phyloP scores from a whole-genome alignment of 2,888 invertebrate species.

The Synergus gifuensis region DNA sequence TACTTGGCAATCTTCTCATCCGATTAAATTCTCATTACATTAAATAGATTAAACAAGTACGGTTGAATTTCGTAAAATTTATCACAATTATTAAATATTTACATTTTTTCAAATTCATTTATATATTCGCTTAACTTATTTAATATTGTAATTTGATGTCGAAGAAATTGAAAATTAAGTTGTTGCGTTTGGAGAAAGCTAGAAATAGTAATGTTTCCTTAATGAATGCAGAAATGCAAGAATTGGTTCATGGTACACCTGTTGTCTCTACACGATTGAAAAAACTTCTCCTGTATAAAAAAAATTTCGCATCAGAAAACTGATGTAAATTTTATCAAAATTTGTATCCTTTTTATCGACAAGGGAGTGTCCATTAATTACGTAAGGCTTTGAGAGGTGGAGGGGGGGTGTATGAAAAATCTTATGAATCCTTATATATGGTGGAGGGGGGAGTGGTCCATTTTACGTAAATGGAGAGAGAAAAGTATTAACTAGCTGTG shows the following conservation, averaged over 20 bases:
- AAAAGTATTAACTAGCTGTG: too few species aligned
- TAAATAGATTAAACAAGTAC: too few species aligned
- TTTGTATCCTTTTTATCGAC: slow-evolving; percentile 62
- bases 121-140: neutral
- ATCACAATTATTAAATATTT: neutral
- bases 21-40: too few species aligned
- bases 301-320: slow-evolving; percentile 56
- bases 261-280: slow-evolving; percentile 66
- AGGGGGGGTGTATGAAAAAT: too few species aligned
- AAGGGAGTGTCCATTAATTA: too few species aligned
- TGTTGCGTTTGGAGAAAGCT: slow-evolving; percentile 60
- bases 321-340: slow-evolving; percentile 60
- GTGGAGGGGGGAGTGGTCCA: too few species aligned
- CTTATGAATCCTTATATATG: too few species aligned
- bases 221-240: slow-evolving; percentile 59
- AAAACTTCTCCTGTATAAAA: slow-evolving; percentile 62
- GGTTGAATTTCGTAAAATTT: neutral
- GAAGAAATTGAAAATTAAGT: slow-evolving; percentile 66
- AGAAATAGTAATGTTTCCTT: slow-evolving; percentile 61
- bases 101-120: neutral
- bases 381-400: too few species aligned
- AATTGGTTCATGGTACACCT: slow-evolving; percentile 66
- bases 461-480: too few species aligned
- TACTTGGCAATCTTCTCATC: neutral
- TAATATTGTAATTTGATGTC: neutral